A percentile compares a stretch with the other conserved stretches of the same genome.
Evolutionary conservation across 2,888 invertebrate genomes (phyloP).

Genomic region (Dilophus febrilis): DNA sequence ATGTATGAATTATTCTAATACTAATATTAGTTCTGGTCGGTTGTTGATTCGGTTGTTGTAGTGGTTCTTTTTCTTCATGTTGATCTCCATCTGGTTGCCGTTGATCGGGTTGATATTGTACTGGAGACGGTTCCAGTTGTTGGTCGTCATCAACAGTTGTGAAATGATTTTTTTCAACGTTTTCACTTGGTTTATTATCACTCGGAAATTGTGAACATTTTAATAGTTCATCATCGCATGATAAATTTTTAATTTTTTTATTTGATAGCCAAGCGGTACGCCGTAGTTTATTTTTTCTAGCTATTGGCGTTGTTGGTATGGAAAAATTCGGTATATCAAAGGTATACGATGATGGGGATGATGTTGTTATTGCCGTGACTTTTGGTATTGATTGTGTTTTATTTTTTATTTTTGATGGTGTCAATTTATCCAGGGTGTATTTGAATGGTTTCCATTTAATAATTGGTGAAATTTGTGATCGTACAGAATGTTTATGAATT

Average conservation of each 20-base stretch:
- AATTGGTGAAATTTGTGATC: neutral
- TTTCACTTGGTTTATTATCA: neutral
- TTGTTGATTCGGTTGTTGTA: constrained; percentile 5
- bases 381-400: neutral
- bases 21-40: constrained; percentile 10
- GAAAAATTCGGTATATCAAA: constrained; percentile 34
- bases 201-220: neutral
- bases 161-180: neutral
- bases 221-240: neutral
- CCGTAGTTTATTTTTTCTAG: constrained; percentile 35
- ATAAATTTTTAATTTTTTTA: constrained; percentile 7
- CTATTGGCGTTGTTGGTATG: constrained; percentile 36
- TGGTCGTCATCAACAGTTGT: neutral
- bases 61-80: too few relatives aligned
- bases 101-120: neutral
- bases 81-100: too few relatives aligned
- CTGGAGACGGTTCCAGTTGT: too few relatives aligned
- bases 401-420: neutral
- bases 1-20: constrained; percentile 11
- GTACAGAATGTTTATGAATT: neutral
- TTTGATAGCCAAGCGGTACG: constrained; percentile 37
- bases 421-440: neutral
- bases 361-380: neutral
- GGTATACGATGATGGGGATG: constrained; percentile 19
- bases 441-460: neutral